Conservation (phyloP, 2,797 vertebrate genomes). For the Craterocephalus amniculus region DNA sequence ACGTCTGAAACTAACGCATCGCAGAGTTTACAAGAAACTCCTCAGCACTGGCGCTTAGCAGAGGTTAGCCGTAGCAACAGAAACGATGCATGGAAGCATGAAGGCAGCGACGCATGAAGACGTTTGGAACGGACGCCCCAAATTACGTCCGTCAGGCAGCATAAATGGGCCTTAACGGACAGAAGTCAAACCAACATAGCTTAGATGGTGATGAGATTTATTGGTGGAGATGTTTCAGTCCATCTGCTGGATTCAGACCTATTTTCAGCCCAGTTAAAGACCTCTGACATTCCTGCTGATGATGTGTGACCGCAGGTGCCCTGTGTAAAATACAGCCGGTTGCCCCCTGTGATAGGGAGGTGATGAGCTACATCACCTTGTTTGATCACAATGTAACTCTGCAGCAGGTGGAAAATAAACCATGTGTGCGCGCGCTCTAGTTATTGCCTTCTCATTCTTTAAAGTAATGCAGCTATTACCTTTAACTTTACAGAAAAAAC, state of each 20-base stretch:
- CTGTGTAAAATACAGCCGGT: constrained; percentile 29
- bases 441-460: constrained; percentile 20
- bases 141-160: no score
- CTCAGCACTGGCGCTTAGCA: no score
- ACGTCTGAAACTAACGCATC: no score
- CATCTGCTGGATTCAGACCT: constrained; percentile 6
- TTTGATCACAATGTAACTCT: constrained; percentile 18
- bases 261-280: constrained; percentile 11
- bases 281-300: constrained; percentile 20
- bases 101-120: no score
- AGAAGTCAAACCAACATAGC: constrained; percentile 2
- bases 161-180: no score
- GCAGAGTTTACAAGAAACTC: no score
- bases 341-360: constrained; percentile 36
- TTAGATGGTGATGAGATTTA: background rate
- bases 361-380: constrained; percentile 18
- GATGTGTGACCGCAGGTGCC: constrained; percentile 11
- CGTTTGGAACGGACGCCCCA: no score
- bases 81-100: no score
- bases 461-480: constrained; percentile 10
- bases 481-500: constrained; percentile 19
- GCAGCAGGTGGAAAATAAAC: constrained; percentile 14
- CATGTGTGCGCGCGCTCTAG: background rate
- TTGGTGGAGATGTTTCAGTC: background rate
- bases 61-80: no score